Base-by-base conservation (phyloP, 2,113 vertebrate genomes). In the Cynopterus brachyotis region DNA sequence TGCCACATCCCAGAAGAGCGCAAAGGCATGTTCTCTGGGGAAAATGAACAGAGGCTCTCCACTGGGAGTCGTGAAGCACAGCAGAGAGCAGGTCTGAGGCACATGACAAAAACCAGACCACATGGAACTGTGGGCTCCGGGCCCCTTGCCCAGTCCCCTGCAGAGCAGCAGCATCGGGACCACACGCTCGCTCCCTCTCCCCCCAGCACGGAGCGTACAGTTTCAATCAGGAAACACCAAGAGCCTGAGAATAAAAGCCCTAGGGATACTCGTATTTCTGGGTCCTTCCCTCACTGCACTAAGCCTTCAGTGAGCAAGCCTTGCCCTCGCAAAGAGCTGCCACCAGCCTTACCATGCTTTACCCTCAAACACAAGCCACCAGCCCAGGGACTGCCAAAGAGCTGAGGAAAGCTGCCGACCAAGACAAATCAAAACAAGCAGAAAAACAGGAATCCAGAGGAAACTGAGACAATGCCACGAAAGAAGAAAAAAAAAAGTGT, bases 381-480 rank as follows among this genome's bases (percentile, higher is more conserved):
- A 57, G 12, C 69, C 67, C 32, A 5, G 50, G 37, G 24, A n/a
- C 15, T 20, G 55, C 20, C 72, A 60, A 37, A 24, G 42, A 72
- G 45, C 55, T 81, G 10, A 85, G 57, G 80, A 87, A 81, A 93
- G 26, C 22, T 70, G 15, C 50, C n/a, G 64, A 88, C 22, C 62
- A 69, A 81, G 88, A 76, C 30, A 89, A 70, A 72, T 55, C 40
- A 66, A 83, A 90, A 70, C n/a, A 94, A 89, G 45, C 60, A 89
- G 78, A 75, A 80, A 79, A 94, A 35, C 53, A 50, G 11, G 67
- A 97, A 64, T 79, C 45, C 91, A 60, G 15, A 91, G 35, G 66
- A 95, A 97, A 57, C 0, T 2, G 24, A 94, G 55, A 64, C 59
- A 92, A 89, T 20, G 37, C 28, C 45, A 78, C 5, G 13, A 57